Evolutionary conservation across 2,888 invertebrate species (phyloP).

Genomic region (Cryptus armator): DNA sequence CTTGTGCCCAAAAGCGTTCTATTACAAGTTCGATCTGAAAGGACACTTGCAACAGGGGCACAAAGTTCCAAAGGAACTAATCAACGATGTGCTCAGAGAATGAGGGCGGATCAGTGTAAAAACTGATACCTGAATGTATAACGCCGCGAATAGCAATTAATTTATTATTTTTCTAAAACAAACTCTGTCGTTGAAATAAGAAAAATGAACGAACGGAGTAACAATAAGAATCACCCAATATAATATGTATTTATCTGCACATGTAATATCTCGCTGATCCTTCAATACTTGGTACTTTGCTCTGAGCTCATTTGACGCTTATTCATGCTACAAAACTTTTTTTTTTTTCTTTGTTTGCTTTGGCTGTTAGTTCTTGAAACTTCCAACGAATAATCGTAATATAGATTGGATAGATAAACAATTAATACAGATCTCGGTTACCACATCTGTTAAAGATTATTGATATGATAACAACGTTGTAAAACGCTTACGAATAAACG

Average conservation of each 20-base stretch:
- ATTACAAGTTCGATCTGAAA: conserved; percentile 83
- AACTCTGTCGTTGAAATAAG: neutral
- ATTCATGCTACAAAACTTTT: neutral
- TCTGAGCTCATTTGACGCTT: conserved; percentile 12
- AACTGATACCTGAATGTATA: neutral
- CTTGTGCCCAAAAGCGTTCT: conserved; percentile 83
- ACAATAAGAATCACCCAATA: neutral
- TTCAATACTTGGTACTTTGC: neutral
- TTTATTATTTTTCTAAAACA: neutral
- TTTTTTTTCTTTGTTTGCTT: neutral
- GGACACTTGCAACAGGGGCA: conserved; percentile 81
- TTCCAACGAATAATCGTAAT: neutral
- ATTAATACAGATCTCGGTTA: neutral
- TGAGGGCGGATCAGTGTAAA: neutral
- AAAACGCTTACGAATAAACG: conserved; percentile 11
- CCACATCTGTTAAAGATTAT: neutral
- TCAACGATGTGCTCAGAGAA: neutral
- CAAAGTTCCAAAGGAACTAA: conserved; percentile 10
- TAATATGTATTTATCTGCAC: neutral
- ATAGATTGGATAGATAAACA: neutral
- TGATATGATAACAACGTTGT: conserved; percentile 3
- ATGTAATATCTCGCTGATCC: conserved; percentile 1
- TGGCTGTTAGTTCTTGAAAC: neutral
- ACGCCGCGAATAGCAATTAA: neutral
- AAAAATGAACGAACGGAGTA: neutral